Base-by-base conservation (phyloP, 2,888 invertebrate species). In the Lasius fuliginosus region DNA sequence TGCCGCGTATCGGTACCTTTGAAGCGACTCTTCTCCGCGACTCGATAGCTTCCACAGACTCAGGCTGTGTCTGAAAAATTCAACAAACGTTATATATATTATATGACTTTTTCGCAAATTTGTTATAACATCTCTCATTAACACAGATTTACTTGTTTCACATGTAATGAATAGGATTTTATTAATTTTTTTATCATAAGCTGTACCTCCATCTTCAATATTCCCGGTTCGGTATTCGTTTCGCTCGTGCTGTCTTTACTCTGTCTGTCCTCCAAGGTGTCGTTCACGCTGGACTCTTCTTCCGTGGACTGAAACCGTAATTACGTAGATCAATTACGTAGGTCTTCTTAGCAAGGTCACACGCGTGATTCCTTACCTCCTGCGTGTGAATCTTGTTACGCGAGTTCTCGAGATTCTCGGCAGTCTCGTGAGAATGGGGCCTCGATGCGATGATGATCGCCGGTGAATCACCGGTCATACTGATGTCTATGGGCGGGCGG, bases 361-460 rank as follows among this genome's bases (percentile, higher is more conserved):
- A 27, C 15, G 15, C 12, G 4, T 12, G n/a, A 40, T 60, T 3
- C 79, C 68, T 64, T 60, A 90, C 90, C 27, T 82, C 84, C 0
- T 58, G 65, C 33, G 40, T n/a, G 73, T 82, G 85, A 56, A 86
- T 76, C 5, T 65, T 60, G 42, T 75, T 76, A 18, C 46, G 67
- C 4, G 46, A 42, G 33, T 84, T 79, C 33, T 87, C 91, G 42
- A 83, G 71, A 40, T 86, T 84, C 23, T 87, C 81, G 15, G 69
- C 36, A 27, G 81, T 62, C n/a, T 90, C 89, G 15, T 79, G 89
- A 58, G 92, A 92, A 77, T 91, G 91, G 27, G 92, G 89, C 49
- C 91, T 90, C 49, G 92, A 92, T 9, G 90, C 89, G 74, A 91
- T 90, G 62, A 89, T 76, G 75, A 92, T 91, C 27, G 92, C 73